phyloP scores from a whole-genome alignment of 1,140 invertebrate genomes.

The Adelges cooleyi region DNA sequence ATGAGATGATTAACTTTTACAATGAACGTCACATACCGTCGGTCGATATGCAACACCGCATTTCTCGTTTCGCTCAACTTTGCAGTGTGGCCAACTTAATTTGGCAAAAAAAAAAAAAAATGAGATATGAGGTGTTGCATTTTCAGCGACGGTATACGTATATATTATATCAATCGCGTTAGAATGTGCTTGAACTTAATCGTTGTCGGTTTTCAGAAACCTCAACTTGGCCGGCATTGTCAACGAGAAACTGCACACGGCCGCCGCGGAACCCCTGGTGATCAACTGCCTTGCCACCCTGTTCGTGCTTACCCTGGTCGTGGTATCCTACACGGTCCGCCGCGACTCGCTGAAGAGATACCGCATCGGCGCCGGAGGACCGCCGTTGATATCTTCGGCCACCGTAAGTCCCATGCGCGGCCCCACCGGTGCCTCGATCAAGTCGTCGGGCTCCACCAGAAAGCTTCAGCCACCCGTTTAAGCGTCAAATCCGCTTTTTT shows the following conservation, averaged over 20 bases:
- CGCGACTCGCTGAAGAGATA: conserved; percentile 9
- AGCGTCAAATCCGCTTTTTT: no score
- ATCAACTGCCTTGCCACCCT: not conserved
- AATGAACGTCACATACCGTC: no score
- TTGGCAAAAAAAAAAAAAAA: no score
- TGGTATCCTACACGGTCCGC: conserved; percentile 5
- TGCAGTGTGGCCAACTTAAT: no score
- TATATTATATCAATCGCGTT: no score
- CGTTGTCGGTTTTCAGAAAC: no score
- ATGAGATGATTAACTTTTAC: no score
- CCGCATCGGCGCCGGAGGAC: not conserved
- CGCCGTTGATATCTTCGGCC: not conserved
- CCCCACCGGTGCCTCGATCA: not conserved
- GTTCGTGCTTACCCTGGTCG: not conserved
- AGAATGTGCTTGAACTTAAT: no score
- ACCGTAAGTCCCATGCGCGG: conserved; percentile 7
- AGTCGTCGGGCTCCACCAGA: conserved; percentile 1
- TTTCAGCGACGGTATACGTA: no score
- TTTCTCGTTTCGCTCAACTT: no score
- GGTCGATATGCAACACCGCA: no score
- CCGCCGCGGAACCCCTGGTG: conserved; percentile 4
- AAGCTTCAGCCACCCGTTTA: conserved; percentile 14
- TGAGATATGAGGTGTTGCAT: no score
- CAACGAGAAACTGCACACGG: conserved; percentile 12
- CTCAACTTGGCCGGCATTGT: not conserved